These are phyloP conservation scores for Rhingia rostrata DNA, from an alignment of 2,888 invertebrate genomes.

Conservation along the genomic window DNA sequence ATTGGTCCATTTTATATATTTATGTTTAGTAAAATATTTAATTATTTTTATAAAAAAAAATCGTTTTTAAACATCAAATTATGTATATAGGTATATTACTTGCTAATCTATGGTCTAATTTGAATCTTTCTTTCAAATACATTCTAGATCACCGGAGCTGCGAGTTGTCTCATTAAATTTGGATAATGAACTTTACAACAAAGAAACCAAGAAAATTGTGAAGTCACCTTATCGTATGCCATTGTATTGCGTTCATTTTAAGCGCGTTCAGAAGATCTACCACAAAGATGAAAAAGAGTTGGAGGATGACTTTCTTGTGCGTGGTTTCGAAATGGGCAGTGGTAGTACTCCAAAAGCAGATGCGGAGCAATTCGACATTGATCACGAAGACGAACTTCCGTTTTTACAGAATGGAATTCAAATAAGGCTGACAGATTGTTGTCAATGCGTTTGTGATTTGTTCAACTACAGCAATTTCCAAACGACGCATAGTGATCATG, in stretches of 20 bases:
- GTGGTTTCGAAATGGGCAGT: conserved; percentile 45
- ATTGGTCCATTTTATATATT: too few relatives aligned
- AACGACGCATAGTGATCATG: conserved; percentile 12
- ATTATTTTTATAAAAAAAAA: too few relatives aligned
- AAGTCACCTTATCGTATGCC: conserved; percentile 53
- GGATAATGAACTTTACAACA: conserved; percentile 13
- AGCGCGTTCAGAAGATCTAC: conserved; percentile 27
- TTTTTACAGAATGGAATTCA: conserved; percentile 37
- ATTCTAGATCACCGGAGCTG: conserved; percentile 43
- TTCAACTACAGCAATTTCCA: conserved; percentile 44
- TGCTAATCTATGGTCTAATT: not conserved
- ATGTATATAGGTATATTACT: too few relatives aligned
- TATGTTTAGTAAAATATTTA: too few relatives aligned
- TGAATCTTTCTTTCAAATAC: too few relatives aligned
- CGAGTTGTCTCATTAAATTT: conserved; percentile 62
- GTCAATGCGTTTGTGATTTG: conserved; percentile 68
- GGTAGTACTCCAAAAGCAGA: not conserved
- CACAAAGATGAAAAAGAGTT: conserved; percentile 15
- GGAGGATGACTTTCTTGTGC: conserved; percentile 53
- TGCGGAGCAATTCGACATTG: not conserved
- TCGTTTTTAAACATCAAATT: too few relatives aligned
- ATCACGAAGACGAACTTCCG: conserved; percentile 10
- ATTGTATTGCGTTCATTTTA: conserved; percentile 46
- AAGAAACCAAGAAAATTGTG: conserved; percentile 10
- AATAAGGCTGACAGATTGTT: conserved; percentile 61